Conservation (phyloP, 2,113 vertebrate genomes). For the Platycercus adscitus region DNA sequence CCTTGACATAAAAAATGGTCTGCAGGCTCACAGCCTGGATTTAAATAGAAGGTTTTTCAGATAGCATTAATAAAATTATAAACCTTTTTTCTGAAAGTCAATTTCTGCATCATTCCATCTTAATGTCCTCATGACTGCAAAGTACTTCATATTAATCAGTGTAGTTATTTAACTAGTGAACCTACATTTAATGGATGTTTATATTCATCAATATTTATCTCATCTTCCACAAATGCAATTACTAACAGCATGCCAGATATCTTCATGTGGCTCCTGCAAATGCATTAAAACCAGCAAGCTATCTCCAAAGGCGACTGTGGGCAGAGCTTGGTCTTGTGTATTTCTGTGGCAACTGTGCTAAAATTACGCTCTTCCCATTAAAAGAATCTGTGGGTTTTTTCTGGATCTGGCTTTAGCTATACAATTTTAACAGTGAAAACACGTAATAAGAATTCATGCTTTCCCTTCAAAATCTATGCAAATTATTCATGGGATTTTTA, state of each 20-base stretch:
- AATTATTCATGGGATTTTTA: not conserved
- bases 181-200: slow-evolving; percentile 8
- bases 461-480: not conserved
- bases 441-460: not conserved
- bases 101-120: not conserved
- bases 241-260: not conserved
- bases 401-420: not conserved
- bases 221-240: slow-evolving; percentile 14
- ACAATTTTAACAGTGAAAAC: not conserved
- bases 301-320: not conserved
- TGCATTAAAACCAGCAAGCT: not conserved
- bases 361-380: not conserved
- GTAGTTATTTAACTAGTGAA: not conserved
- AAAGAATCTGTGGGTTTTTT: not conserved
- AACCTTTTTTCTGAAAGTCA: not conserved
- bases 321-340: not conserved
- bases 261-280: not conserved
- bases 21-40: not conserved
- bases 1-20: not conserved
- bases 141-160: not conserved
- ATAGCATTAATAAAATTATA: not conserved
- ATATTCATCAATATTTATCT: slow-evolving; percentile 23
- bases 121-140: not conserved
- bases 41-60: not conserved
- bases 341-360: slow-evolving; percentile 3